These are phyloP conservation scores for Aethina tumida DNA, from an alignment of 1,140 invertebrate genomes.

Conservation along the genomic window DNA sequence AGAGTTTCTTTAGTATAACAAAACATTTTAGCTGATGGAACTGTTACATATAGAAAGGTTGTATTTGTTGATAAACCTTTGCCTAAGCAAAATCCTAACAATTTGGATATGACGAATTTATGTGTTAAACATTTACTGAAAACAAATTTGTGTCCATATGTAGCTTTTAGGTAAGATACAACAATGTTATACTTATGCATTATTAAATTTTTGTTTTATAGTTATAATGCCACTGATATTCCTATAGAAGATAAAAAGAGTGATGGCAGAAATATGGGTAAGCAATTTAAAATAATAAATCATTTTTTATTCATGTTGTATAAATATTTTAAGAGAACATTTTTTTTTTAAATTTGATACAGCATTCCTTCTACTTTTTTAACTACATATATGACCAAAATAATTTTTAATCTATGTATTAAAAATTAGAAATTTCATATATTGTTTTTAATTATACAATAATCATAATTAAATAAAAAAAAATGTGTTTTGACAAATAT, in stretches of 20 bases:
- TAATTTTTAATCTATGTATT: too few relatives aligned
- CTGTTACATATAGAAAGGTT: conserved; percentile 30
- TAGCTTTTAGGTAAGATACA: conserved; percentile 20
- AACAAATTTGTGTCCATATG: conserved; percentile 23
- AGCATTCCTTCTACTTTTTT: background rate
- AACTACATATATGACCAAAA: background rate
- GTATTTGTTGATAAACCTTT: conserved; percentile 39
- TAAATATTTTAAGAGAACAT: background rate
- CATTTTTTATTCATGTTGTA: background rate
- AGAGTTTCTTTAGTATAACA: background rate
- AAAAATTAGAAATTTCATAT: background rate
- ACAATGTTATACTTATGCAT: conserved; percentile 2
- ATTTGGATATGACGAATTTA: conserved; percentile 32
- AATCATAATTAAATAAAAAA: background rate
- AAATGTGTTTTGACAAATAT: background rate
- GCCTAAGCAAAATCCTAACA: conserved; percentile 28
- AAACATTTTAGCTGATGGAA: conserved; percentile 17
- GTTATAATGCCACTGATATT: background rate
- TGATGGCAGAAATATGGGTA: background rate
- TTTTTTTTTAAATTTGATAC: background rate
- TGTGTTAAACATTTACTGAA: conserved; percentile 36
- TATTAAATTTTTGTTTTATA: conserved; percentile 3
- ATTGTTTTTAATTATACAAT: background rate
- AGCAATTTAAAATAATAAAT: background rate
- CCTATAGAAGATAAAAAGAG: conserved; percentile 6